phyloP scores from a whole-genome alignment of 2,113 vertebrate genomes.

The Ammospiza nelsoni region DNA sequence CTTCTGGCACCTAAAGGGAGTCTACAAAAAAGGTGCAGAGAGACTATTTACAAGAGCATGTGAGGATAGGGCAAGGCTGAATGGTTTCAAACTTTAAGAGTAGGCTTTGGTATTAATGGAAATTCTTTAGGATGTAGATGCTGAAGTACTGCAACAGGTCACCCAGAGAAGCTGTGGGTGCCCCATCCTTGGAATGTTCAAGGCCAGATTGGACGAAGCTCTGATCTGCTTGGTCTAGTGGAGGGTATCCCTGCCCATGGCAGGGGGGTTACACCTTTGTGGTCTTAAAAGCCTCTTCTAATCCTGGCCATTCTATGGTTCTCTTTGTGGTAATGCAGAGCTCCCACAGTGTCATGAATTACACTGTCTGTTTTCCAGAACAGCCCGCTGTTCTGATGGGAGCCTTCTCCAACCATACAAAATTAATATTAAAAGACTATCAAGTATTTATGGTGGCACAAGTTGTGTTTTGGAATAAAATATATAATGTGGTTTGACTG shows the following conservation, averaged over 20 bases:
- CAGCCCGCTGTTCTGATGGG: background rate
- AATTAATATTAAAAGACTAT: background rate
- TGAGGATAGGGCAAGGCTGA: background rate
- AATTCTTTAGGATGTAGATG: background rate
- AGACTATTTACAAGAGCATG: background rate
- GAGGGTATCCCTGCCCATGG: fast-evolving
- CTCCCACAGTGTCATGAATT: background rate
- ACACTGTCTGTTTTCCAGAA: background rate
- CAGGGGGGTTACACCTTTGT: background rate
- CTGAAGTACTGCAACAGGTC: background rate
- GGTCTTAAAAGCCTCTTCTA: background rate
- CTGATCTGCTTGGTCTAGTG: background rate
- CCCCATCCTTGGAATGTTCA: background rate
- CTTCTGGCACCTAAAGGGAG: background rate
- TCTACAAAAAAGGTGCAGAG: background rate
- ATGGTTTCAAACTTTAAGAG: background rate
- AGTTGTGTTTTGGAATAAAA: background rate
- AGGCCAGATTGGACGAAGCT: background rate
- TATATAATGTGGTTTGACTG: background rate
- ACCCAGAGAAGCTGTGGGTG: background rate
- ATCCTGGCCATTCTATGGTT: background rate
- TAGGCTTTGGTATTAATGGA: background rate
- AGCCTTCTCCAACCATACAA: background rate
- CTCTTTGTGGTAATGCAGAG: background rate
- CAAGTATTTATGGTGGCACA: background rate